phyloP scores from a whole-genome alignment of 2,797 vertebrate species.

The Centroberyx gerrardi region DNA sequence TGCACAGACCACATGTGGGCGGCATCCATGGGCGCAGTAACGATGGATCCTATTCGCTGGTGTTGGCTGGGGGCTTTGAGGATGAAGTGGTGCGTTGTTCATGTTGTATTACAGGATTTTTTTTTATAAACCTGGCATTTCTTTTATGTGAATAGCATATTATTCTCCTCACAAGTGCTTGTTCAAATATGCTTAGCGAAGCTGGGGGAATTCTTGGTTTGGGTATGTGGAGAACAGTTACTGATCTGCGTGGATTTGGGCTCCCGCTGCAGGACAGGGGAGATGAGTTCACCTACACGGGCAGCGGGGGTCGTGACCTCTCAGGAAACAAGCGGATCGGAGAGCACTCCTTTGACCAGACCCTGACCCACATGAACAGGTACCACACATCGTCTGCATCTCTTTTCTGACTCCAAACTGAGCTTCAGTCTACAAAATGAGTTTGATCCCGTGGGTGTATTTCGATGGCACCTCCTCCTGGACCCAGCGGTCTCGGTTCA shows the following conservation, averaged over 20 bases:
- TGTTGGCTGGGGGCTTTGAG: slow-evolving; percentile 97
- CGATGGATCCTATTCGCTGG: slow-evolving; percentile 97
- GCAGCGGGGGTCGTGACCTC: slow-evolving; percentile 98
- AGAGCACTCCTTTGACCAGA: slow-evolving; percentile 98
- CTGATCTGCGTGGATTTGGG: neutral
- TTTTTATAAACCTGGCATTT: neutral
- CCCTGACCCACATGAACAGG: slow-evolving; percentile 99
- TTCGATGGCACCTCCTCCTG: neutral
- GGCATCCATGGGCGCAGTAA: slow-evolving; percentile 99
- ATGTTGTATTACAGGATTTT: slow-evolving; percentile 52
- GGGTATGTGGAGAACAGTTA: no score
- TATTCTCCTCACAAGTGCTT: neutral
- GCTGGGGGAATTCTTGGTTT: neutral
- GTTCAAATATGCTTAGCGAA: neutral
- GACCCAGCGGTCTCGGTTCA: neutral
- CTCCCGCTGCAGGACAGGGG: slow-evolving; percentile 90
- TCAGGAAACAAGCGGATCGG: slow-evolving; percentile 99
- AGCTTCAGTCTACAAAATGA: neutral
- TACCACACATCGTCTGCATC: slow-evolving; percentile 59
- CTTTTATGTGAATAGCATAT: neutral
- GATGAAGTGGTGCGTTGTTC: slow-evolving; percentile 95
- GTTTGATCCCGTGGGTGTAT: neutral
- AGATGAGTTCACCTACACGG: slow-evolving; percentile 99
- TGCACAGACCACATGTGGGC: slow-evolving; percentile 97
- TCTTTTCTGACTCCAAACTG: neutral